These are phyloP conservation scores for Oryzias curvinotus DNA, from an alignment of 2,113 vertebrate species.

Conservation along the genomic window DNA sequence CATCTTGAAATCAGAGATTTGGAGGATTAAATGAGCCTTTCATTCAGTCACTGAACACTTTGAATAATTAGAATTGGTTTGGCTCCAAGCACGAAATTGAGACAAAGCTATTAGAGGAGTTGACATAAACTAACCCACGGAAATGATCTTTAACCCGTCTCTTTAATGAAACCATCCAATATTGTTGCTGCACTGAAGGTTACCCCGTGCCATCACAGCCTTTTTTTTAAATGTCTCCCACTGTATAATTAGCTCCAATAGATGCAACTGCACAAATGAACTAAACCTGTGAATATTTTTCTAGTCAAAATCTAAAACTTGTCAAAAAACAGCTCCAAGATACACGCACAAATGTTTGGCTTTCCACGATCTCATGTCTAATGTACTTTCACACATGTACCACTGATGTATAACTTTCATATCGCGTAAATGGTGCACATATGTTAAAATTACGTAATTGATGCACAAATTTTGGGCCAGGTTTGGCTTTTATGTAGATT, in stretches of 20 bases:
- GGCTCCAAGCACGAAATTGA: conserved; percentile 14
- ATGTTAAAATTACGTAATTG: too few species aligned
- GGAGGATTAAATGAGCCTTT: not conserved
- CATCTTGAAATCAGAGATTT: conserved; percentile 3
- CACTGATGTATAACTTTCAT: too few species aligned
- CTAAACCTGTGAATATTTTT: not conserved
- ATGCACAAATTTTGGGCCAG: too few species aligned
- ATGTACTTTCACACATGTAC: too few species aligned
- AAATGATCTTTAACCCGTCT: conserved; percentile 41
- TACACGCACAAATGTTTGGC: too few species aligned
- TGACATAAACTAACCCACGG: conserved; percentile 37
- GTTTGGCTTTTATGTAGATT: too few species aligned
- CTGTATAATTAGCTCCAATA: conserved; percentile 21
- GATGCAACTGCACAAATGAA: conserved; percentile 13
- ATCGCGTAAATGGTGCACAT: too few species aligned
- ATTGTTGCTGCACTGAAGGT: conserved; percentile 16
- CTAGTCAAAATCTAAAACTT: not conserved
- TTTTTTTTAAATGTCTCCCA: conserved; percentile 15
- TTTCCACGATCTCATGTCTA: too few species aligned
- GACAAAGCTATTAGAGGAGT: conserved; percentile 19
- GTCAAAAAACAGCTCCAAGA: too few species aligned
- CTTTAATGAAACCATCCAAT: conserved; percentile 46
- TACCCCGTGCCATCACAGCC: conserved; percentile 24
- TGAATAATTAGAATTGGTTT: conserved; percentile 25
- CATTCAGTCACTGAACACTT: conserved; percentile 9